Percentiles rank a stretch among this genome's conserved stretches.
Evolutionary conservation across 2,113 vertebrate species (phyloP).

Genomic region (Rhinoptilus africanus): DNA sequence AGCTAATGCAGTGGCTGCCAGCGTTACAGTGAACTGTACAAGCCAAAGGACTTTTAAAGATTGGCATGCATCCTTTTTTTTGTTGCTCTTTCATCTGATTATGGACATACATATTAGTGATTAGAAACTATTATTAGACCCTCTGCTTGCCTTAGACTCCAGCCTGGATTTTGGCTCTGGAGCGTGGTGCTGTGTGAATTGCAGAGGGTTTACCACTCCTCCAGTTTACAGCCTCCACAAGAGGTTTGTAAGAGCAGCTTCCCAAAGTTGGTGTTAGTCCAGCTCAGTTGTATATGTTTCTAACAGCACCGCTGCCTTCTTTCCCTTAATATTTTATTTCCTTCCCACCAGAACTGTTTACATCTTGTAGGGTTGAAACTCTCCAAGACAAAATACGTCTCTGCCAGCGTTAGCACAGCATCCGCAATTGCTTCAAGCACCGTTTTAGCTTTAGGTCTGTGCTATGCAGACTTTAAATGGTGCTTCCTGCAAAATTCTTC

Average conservation of each 20-base stretch:
- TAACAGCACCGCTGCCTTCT: background rate
- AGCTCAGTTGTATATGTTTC: background rate
- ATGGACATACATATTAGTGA: background rate
- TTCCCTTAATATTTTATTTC: conserved; percentile 40
- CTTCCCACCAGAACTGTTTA: conserved; percentile 26
- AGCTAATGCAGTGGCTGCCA: background rate
- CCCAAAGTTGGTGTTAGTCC: background rate
- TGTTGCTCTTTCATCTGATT: background rate
- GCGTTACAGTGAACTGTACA: background rate
- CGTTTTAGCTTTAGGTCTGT: background rate
- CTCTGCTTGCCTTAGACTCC: background rate
- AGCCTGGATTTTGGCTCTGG: background rate
- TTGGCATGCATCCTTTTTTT: background rate
- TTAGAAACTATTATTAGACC: background rate
- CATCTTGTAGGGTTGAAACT: background rate
- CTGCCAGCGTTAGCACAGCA: background rate
- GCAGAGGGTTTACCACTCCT: background rate
- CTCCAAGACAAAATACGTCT: background rate
- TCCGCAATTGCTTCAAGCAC: background rate
- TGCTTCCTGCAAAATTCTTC: conserved; percentile 19
- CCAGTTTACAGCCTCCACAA: conserved; percentile 4
- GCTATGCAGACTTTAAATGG: background rate
- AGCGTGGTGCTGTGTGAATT: background rate
- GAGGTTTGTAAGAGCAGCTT: conserved; percentile 35
- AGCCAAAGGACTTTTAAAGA: background rate